A percentile compares a stretch with the other conserved stretches of the same genome.
Conservation (phyloP, 2,888 invertebrate species). For the Pheosia gnoma region DNA sequence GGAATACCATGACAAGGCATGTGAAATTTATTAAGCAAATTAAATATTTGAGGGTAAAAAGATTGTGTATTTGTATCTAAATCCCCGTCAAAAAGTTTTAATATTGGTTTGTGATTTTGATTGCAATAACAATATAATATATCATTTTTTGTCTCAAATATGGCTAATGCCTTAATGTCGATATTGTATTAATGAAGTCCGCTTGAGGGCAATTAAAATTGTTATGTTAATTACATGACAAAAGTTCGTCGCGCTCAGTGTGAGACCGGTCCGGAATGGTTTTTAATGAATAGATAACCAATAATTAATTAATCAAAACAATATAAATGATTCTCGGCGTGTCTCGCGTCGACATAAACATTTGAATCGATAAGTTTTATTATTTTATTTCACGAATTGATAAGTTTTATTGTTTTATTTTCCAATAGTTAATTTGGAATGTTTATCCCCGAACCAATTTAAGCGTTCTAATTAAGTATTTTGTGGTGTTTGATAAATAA, state of each 20-base stretch:
- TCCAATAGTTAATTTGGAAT: no score
- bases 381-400: conserved; percentile 15
- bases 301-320: conserved; percentile 68
- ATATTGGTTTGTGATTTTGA: neutral
- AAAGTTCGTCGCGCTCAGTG: conserved; percentile 46
- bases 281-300: conserved; percentile 43
- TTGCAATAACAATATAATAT: neutral
- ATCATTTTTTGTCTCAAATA: neutral
- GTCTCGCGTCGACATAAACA: conserved; percentile 45
- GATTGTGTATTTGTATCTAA: no score
- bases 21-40: no score
- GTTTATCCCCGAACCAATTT: no score
- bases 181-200: conserved; percentile 59
- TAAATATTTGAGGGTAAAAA: no score
- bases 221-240: conserved; percentile 69
- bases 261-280: conserved; percentile 62
- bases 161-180: conserved; percentile 46
- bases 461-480: no score
- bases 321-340: conserved; percentile 60
- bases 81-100: neutral
- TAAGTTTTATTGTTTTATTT: conserved; percentile 4
- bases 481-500: no score
- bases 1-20: no score
- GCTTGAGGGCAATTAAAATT: conserved; percentile 71
- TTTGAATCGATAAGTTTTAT: conserved; percentile 22